Evolutionary conservation across 2,113 vertebrate species (phyloP).

Genomic region (Saimiri boliviensis): DNA sequence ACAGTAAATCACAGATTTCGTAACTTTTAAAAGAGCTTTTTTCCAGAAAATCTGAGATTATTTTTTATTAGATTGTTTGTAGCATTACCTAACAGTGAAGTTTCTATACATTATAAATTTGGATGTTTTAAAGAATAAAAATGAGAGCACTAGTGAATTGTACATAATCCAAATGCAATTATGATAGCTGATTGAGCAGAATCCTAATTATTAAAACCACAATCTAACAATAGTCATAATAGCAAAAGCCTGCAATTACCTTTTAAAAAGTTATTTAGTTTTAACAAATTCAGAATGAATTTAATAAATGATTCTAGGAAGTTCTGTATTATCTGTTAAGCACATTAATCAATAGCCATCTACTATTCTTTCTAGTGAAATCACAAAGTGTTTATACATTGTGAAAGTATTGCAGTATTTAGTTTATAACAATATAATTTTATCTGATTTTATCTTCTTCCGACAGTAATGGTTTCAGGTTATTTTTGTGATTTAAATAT

Average conservation of each 20-base stretch:
- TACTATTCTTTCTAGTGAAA: slow-evolving; percentile 12
- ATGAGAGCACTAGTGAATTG: background rate
- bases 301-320: slow-evolving; percentile 24
- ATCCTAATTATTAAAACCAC: background rate
- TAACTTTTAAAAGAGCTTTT: background rate
- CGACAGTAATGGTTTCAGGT: slow-evolving; percentile 4
- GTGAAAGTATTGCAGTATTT: background rate
- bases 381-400: background rate
- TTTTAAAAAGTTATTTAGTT: background rate
- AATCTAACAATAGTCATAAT: background rate
- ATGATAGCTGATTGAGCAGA: background rate
- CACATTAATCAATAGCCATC: background rate
- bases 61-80: background rate
- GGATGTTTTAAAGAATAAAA: background rate
- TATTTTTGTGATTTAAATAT: slow-evolving; percentile 62
- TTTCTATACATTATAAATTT: background rate
- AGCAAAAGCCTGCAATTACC: background rate
- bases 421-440: slow-evolving; percentile 38
- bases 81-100: background rate
- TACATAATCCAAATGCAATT: background rate
- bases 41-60: background rate
- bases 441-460: slow-evolving; percentile 49
- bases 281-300: background rate
- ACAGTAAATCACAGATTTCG: background rate
- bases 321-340: background rate